Evolutionary conservation across 2,888 invertebrate genomes (phyloP).

Genomic region (Cerastoderma edule): DNA sequence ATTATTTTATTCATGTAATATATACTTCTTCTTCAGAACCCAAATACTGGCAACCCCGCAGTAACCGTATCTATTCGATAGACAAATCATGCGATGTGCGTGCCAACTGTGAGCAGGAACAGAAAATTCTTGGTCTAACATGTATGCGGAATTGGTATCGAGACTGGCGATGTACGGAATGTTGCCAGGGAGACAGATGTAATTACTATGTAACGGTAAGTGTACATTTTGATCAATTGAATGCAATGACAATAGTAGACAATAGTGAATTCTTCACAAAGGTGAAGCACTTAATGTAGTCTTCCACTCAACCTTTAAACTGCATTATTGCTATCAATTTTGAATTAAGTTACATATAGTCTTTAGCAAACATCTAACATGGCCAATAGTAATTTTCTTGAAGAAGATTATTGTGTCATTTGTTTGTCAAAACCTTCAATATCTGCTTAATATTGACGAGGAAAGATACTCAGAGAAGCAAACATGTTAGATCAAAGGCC

Average conservation of each 20-base stretch:
- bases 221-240: slow-evolving; percentile 71
- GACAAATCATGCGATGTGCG: slow-evolving; percentile 95
- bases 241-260: background rate
- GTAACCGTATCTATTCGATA: slow-evolving; percentile 95
- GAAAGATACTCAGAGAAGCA: no score
- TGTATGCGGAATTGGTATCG: slow-evolving; percentile 88
- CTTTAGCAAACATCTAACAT: background rate
- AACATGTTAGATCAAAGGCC: no score
- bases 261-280: background rate
- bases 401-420: no score
- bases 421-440: no score
- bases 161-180: slow-evolving; percentile 98
- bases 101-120: slow-evolving; percentile 91
- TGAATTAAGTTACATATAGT: background rate
- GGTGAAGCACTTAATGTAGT: background rate
- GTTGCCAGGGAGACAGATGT: slow-evolving; percentile 97
- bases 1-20: no score
- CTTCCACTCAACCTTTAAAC: background rate
- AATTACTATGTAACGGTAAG: slow-evolving; percentile 97
- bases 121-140: slow-evolving; percentile 80
- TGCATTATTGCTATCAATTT: background rate
- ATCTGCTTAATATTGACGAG: no score
- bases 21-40: slow-evolving; percentile 87
- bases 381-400: background rate
- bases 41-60: slow-evolving; percentile 97